Percentiles rank a stretch among this genome's conserved stretches.
Evolutionary conservation across 2,797 vertebrate genomes (phyloP).

Genomic region (Lagorchestes hirsutus): DNA sequence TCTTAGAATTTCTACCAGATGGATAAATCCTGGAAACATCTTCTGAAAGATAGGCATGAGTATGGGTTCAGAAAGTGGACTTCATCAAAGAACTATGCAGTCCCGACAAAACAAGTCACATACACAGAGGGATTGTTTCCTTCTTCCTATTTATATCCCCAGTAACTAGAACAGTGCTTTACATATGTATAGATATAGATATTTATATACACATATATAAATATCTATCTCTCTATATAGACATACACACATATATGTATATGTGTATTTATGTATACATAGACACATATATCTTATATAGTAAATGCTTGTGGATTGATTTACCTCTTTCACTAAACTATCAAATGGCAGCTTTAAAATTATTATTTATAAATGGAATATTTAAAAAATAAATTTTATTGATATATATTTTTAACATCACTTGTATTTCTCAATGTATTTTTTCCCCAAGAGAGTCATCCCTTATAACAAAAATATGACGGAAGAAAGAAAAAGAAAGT

Average conservation of each 20-base stretch:
- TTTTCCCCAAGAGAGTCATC: not conserved
- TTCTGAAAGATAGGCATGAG: slow-evolving; percentile 83
- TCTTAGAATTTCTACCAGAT: slow-evolving; percentile 84
- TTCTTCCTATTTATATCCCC: no score
- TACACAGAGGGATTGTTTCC: not conserved
- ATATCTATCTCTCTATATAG: rapidly evolving
- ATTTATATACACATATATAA: not conserved
- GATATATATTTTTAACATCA: not conserved
- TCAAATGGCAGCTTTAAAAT: slow-evolving; percentile 83
- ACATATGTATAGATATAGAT: not conserved
- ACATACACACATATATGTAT: no score
- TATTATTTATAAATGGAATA: slow-evolving; percentile 46
- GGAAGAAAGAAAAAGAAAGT: not conserved
- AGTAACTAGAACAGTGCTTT: not conserved
- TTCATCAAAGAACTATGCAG: slow-evolving; percentile 84
- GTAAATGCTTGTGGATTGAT: slow-evolving; percentile 42
- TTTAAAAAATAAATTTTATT: not conserved
- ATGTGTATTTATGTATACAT: not conserved
- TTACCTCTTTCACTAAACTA: slow-evolving; percentile 71
- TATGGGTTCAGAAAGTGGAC: slow-evolving; percentile 80
- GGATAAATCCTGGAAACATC: slow-evolving; percentile 82
- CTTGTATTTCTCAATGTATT: not conserved
- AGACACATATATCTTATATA: slow-evolving; percentile 81
- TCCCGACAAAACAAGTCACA: slow-evolving; percentile 80
- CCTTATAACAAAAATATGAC: not conserved